Base-by-base conservation (phyloP, 2,113 vertebrate genomes). In the Gobio gobio region DNA sequence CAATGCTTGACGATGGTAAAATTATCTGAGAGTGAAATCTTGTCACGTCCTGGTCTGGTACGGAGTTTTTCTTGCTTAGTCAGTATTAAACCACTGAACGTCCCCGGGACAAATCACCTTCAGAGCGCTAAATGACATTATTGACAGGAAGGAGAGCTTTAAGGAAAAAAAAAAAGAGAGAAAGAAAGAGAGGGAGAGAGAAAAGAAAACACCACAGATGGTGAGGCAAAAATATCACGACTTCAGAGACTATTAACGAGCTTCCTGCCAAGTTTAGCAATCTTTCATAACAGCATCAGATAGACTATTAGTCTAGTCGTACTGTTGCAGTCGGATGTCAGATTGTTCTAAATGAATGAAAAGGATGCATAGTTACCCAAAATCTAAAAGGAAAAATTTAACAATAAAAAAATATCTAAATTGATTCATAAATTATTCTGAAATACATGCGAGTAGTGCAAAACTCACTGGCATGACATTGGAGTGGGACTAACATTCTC, bases 211-310 rank as follows among this genome's bases (percentile, higher is more conserved):
- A 61, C 68, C 82, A 68, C 83, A 87, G 86, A 85, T 81, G 80
- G 88, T 36, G n/a, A 83, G 73, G 47, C 66, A 83, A 68, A 51
- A 76, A 85, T 54, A 87, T 61, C 54, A 80, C 54, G 24, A 77
- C 86, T 76, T 89, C 85, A 26, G 86, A 89, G 86, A 82, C 83
- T 85, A 54, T 83, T 87, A 86, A 83, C 63, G 36, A 87, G 72
- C 80, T 70, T 51, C 84, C 82, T 82, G 86, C 77, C 88, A 83
- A 83, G 80, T 85, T 85, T 70, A 75, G 80, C 80, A 47, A 72
- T 78, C 70, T 83, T 72, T 78, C 78, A 83, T 79, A 75, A 79
- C 26, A 61, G 75, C 72, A 64, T 54, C 73, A 58, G 84, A 45
- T 80, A 68, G 70, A 81, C 73, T 51, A 77, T 45, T 74, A 83